These are phyloP conservation scores for Hemaris fuciformis DNA, from an alignment of 2,888 invertebrate species.

Conservation along the genomic window DNA sequence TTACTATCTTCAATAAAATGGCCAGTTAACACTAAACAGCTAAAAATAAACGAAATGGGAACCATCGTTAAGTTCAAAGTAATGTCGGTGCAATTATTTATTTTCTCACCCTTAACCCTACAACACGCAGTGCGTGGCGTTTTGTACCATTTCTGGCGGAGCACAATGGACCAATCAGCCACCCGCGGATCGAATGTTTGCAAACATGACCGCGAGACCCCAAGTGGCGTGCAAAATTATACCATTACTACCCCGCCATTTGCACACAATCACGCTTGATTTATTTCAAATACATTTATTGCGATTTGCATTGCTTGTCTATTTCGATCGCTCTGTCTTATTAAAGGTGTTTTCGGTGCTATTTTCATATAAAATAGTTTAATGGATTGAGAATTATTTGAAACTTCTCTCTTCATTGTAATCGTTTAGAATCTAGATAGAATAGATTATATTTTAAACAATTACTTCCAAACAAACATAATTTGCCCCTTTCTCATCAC, in stretches of 20 bases:
- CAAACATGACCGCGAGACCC: constrained; percentile 53
- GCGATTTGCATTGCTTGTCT: neutral
- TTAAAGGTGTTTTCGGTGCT: neutral
- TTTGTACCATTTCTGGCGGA: constrained; percentile 3
- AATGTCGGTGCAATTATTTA: neutral
- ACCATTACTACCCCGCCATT: constrained; percentile 12
- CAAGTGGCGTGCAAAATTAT: constrained; percentile 42
- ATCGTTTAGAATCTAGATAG: no score
- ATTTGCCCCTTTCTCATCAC: no score
- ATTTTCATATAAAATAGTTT: neutral
- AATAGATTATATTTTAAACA: no score
- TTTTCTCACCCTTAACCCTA: constrained; percentile 3
- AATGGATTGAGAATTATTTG: neutral
- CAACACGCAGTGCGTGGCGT: neutral
- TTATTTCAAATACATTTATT: constrained; percentile 3
- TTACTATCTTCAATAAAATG: neutral
- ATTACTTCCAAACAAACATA: no score
- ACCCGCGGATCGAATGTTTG: constrained; percentile 59
- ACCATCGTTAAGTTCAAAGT: neutral
- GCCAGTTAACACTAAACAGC: neutral
- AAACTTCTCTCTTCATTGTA: neutral
- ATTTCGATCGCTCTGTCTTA: neutral
- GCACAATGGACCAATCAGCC: constrained; percentile 71
- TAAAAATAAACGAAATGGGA: neutral
- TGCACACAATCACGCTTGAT: constrained; percentile 11